Percentiles rank a stretch among this genome's conserved stretches.
Conservation (phyloP, 2,797 vertebrate species). For the Todus mexicanus region DNA sequence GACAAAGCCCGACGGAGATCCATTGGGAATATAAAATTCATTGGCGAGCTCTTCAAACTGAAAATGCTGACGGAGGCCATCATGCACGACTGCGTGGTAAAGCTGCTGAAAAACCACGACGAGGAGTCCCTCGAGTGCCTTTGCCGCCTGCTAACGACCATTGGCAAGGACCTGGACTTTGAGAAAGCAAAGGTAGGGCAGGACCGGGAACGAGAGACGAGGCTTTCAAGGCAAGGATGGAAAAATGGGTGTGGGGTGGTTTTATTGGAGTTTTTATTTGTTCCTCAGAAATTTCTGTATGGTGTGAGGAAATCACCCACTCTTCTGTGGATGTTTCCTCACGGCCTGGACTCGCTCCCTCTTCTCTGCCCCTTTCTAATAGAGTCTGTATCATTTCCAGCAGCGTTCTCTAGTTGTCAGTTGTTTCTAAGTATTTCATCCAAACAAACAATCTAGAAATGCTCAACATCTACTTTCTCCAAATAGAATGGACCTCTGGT, state of each 20-base stretch:
- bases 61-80: slow-evolving; percentile 98
- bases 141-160: slow-evolving; percentile 93
- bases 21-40: slow-evolving; percentile 97
- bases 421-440: not conserved
- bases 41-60: slow-evolving; percentile 96
- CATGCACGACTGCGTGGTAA: slow-evolving; percentile 98
- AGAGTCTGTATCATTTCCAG: not conserved
- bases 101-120: slow-evolving; percentile 96
- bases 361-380: not conserved
- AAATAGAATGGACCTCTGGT: not conserved
- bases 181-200: slow-evolving; percentile 93
- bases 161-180: slow-evolving; percentile 97
- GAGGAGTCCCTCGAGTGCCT: slow-evolving; percentile 95
- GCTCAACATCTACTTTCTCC: not conserved
- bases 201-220: accelerated
- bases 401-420: not conserved
- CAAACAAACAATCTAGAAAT: not conserved
- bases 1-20: slow-evolving; percentile 93
- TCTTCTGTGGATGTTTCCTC: not conserved
- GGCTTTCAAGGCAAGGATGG: not conserved
- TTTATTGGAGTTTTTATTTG: not conserved
- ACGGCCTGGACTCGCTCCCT: not conserved
- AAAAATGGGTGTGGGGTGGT: not conserved
- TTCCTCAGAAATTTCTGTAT: not conserved
- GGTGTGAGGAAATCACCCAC: not conserved